Conservation (phyloP, 2,797 vertebrate species). For the Pseudomugil gertrudae region DNA sequence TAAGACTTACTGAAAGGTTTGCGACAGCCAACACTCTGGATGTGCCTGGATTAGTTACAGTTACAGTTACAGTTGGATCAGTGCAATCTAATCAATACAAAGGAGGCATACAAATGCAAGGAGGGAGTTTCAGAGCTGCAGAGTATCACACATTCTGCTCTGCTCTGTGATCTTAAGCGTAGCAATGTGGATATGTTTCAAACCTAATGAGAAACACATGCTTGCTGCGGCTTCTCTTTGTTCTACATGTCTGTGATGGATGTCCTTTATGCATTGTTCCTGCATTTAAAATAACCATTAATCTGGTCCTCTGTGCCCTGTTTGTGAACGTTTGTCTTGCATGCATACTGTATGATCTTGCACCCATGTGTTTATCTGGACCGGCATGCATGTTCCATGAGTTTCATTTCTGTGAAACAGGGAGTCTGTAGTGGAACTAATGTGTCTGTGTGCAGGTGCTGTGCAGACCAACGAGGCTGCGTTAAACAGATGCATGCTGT, state of each 20-base stretch:
- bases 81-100: neutral
- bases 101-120: neutral
- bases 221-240: neutral
- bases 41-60: neutral
- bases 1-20: neutral
- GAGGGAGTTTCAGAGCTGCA: neutral
- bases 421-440: constrained; percentile 11
- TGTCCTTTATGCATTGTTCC: neutral
- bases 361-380: constrained; percentile 4
- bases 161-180: neutral
- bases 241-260: neutral
- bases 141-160: neutral
- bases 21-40: neutral
- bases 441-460: neutral
- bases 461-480: neutral
- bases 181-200: neutral
- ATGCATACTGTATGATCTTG: neutral
- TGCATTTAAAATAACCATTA: neutral
- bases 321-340: neutral
- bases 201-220: constrained; percentile 23
- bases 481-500: neutral
- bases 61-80: neutral
- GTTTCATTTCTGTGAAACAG: constrained; percentile 73
- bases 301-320: neutral
- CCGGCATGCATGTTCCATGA: constrained; percentile 1